Evolutionary conservation across 2,113 vertebrate species (phyloP), one percentile per base, ranked within the genome.

Genomic region (Eulemur rufifrons): DNA sequence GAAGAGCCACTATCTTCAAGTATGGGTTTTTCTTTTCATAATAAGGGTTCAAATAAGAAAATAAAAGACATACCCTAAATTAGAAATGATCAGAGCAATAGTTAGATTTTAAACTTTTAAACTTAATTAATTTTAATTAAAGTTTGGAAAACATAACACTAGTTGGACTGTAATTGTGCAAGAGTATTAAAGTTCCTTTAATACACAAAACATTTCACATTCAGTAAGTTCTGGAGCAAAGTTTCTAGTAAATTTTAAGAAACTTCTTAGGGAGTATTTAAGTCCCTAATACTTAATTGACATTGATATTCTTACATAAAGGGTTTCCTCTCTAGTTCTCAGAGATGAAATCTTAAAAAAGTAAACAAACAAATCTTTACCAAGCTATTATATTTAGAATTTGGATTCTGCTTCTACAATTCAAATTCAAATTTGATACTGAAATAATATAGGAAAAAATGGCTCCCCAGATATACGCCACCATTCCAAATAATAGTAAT

Each of bases 81-180:
- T 95, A 96, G 81, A 96, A 85, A 63, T 42, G 34, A 85, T 83
- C 56, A 12, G 52, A 63, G 63, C 81, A 63, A 47, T n/a, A 89
- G 25, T 90, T 95, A 74, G 34, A 21, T 20, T 83, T 14, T 90
- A 80, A 95, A 95, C 92, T 95, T 97, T 95, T 93, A 90, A 95
- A 86, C 50, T 87, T 87, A 23, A 93, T 93, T 94, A 74, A 71
- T 85, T 90, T 95, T 91, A 90, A 98, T 97, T 94, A 82, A 87
- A 85, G 71, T 82, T 95, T 95, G 50, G 86, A 91, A 37, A 71
- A 29, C 4, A 50, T 15, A 88, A 64, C 2, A 52, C 37, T 29
- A 69, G 34, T n/a, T 91, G 25, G 91, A 14, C 69, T 95, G 13
- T 42, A 89, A 91, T 23, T 63, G 45, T 0, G 0, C 77, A 81